Percentiles rank a stretch among this genome's conserved stretches.
Evolutionary conservation across 2,113 vertebrate genomes (phyloP).

Genomic region (Epinephelus lanceolatus): DNA sequence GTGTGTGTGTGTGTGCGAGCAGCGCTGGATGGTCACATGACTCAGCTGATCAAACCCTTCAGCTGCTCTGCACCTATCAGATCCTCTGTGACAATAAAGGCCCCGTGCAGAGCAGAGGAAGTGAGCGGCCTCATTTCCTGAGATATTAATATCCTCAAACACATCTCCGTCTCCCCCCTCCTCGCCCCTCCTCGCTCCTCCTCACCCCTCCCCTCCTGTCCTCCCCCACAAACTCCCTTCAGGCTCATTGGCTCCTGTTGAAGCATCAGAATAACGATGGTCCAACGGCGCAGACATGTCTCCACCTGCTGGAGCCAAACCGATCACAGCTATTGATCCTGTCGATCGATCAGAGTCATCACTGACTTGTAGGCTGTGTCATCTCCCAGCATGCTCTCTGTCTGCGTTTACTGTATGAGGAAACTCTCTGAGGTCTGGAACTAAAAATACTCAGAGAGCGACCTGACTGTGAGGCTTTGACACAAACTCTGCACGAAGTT

Average conservation of each 20-base stretch:
- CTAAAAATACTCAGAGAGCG: not conserved
- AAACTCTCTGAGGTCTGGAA: too few relatives aligned
- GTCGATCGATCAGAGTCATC: too few relatives aligned
- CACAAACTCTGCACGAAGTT: not conserved
- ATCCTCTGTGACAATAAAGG: conserved; percentile 17
- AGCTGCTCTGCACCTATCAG: conserved; percentile 8
- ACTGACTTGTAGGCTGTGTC: too few relatives aligned
- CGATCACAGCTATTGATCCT: too few relatives aligned
- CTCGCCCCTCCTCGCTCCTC: too few relatives aligned
- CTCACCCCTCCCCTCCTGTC: not conserved
- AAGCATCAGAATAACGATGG: too few relatives aligned
- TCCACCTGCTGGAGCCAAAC: too few relatives aligned
- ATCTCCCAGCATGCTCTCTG: conserved; percentile 42
- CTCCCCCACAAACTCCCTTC: not conserved
- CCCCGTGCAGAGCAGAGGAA: conserved; percentile 3
- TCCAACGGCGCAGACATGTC: too few relatives aligned
- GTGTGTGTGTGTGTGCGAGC: not conserved
- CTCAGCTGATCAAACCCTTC: conserved; percentile 19
- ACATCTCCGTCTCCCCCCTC: not conserved
- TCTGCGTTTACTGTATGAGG: not conserved
- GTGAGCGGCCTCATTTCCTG: conserved; percentile 70
- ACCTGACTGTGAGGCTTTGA: too few relatives aligned
- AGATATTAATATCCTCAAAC: conserved; percentile 76
- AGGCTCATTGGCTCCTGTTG: conserved; percentile 22
- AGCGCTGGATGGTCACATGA: not conserved